Percentiles rank a stretch among this genome's conserved stretches.
Conservation (phyloP, 2,113 vertebrate genomes). For the Diadophis punctatus region DNA sequence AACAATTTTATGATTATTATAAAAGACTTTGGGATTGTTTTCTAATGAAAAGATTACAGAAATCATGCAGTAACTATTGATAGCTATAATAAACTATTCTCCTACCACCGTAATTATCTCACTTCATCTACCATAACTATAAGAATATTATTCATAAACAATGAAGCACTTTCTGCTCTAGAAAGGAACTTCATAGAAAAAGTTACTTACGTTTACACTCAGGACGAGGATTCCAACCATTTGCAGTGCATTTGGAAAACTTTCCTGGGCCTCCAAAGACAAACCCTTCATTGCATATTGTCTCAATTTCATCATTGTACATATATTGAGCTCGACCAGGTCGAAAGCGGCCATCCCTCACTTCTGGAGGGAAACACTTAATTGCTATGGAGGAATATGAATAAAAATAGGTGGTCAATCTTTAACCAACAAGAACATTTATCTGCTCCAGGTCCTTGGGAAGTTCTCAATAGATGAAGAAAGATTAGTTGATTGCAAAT, state of each 20-base stretch:
- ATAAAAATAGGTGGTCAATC: not conserved
- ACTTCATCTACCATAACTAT: no score
- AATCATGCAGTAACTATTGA: not conserved
- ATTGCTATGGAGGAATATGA: slow-evolving; percentile 47
- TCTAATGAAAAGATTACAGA: not conserved
- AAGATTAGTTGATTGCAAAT: no score
- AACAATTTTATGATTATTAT: not conserved
- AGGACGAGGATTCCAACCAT: slow-evolving; percentile 32
- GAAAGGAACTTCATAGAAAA: not conserved
- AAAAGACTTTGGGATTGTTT: not conserved
- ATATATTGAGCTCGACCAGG: slow-evolving; percentile 33
- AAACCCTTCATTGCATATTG: slow-evolving; percentile 35
- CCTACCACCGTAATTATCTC: not conserved
- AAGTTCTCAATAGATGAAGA: not conserved
- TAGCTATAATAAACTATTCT: not conserved
- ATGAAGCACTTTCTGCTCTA: not conserved
- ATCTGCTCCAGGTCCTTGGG: no score
- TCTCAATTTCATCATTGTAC: slow-evolving; percentile 4
- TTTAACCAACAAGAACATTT: not conserved
- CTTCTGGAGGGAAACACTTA: slow-evolving; percentile 45
- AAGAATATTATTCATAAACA: not conserved
- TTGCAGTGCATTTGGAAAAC: slow-evolving; percentile 39
- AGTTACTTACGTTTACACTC: slow-evolving; percentile 61
- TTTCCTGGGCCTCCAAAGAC: not conserved
- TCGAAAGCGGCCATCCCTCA: slow-evolving; percentile 40